Evolutionary conservation across 2,888 invertebrate genomes (phyloP), one percentile per base, ranked within the genome.

Genomic region (Epistrophe grossulariae): DNA sequence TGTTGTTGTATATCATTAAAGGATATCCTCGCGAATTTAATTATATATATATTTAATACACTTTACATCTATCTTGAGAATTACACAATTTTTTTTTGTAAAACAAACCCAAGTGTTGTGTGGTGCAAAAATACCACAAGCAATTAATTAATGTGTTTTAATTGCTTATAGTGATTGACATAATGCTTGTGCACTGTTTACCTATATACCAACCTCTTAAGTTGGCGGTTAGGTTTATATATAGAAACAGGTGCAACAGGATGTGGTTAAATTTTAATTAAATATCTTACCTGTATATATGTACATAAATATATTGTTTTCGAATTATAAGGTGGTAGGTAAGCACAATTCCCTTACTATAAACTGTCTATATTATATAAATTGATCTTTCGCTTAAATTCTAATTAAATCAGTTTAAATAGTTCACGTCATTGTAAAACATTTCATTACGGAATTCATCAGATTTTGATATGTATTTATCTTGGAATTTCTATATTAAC

Each of bases 111-210:
- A 15, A 31, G 15, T 31, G 31, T n/a, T 31, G 24, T 1, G n/a
- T 4, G 8, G n/a, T 4, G 8, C 40, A 19, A 35, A 68, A 68
- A 68, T 15, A 50, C 68, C 68, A 35, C 68, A 50, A 50, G 50
- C 50, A 35, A 68, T 68, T 68, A 68, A 68, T 68, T 45, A 68
- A 50, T 68, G 19, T 15, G 2, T 15, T 68, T 68, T 68, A 50
- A 68, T 68, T 50, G 50, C 19, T 50, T 35, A 50, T 38, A 31
- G 15, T 66, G 66, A 66, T 66, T 66, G 68, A 19, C 50, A 68
- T 50, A 11, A n/a, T 40, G 13, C 6, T 13, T 45, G 15, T 15
- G 43, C 43, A 6, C 9, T 9, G 38, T 10, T 0, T 38, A 8
- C 4, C 13, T 59, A 11, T 59, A 24, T 24, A 24, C 24, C 24